Base-by-base conservation (phyloP, 2,888 invertebrate genomes). In the Nomada fabriciana region DNA sequence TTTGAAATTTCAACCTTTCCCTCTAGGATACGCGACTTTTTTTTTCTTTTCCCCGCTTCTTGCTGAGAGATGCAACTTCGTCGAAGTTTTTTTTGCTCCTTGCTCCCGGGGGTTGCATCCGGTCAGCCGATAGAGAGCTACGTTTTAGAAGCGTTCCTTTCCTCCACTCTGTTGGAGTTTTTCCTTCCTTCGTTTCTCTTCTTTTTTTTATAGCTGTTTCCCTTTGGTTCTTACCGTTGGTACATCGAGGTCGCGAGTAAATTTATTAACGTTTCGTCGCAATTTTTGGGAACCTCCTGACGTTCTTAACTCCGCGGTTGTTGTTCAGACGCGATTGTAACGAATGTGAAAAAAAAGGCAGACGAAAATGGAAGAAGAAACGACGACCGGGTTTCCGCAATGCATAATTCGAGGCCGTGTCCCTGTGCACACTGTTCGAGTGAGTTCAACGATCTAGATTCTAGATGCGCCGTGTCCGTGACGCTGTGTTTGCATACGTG, bases 361-460 rank as follows among this genome's bases (percentile, higher is more conserved):
- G 25, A 13, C 25, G 47, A 43, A 20, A 36, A 23, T 9, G 23
- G 15, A 11, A 52, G 15, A 36, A 4, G 25, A 1, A 7, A 2
- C 23, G 20, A 20, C 60, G 29, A 15, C 47, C 11, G 57, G 23
- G 25, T 47, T 55, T 61, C 47, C 61, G 9, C 52, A 61, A 67
- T 73, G 67, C 78, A 61, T 72, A 55, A 72, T 78, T 78, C 79
- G 42, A 55, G 69, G 29, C 43, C 42, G 64, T 53, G 80, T 61
- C 47, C 47, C 53, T 18, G 61, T n/a, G 59, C 69, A 52, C 55
- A 25, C 75, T 52, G 43, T 60, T 76, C 82, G 64, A 68, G 81
- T 25, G 76, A 82, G 82, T 82, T 82, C 82, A 81, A 82, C 68
- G 82, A 82, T 82, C 83, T n/a, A 73, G 18, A 57, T 63, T 82